Percentiles rank a stretch among this genome's conserved stretches.
Evolutionary conservation across 1,140 invertebrate species (phyloP).

Genomic region (Drosophila sulfurigaster): DNA sequence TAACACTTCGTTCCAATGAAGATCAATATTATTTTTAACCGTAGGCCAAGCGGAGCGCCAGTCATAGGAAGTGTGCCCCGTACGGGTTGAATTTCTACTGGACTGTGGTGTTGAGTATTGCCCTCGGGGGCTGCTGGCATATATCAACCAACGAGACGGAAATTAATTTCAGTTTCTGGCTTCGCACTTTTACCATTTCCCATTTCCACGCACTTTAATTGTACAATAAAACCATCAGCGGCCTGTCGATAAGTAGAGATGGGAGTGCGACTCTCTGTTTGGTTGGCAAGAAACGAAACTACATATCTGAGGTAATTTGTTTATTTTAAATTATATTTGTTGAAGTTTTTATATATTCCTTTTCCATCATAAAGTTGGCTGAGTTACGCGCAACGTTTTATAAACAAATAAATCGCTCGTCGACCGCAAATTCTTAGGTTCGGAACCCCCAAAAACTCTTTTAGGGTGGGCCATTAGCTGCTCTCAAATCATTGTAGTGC

Average conservation of each 20-base stretch:
- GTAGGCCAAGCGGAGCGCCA: conserved; percentile 57
- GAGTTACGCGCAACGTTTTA: conserved; percentile 50
- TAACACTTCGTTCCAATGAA: conserved; percentile 81
- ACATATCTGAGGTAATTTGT: conserved; percentile 65
- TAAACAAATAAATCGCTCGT: conserved; percentile 78
- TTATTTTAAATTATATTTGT: conserved; percentile 81
- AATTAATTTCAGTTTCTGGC: conserved; percentile 68
- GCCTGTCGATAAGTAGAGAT: conserved; percentile 37
- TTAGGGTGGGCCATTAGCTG: conserved; percentile 59
- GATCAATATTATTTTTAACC: conserved; percentile 82
- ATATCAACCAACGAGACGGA: conserved; percentile 69
- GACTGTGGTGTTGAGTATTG: background rate
- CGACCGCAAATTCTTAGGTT: conserved; percentile 40
- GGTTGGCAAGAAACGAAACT: conserved; percentile 30
- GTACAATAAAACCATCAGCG: conserved; percentile 77
- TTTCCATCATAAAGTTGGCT: conserved; percentile 39
- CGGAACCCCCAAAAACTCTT: conserved; percentile 1
- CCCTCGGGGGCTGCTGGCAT: conserved; percentile 46
- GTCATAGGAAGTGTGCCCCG: conserved; percentile 42
- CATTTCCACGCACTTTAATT: conserved; percentile 60
- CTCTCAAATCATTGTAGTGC: conserved; percentile 26
- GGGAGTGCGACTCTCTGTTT: background rate
- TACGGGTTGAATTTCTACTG: conserved; percentile 35
- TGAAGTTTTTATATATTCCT: conserved; percentile 79
- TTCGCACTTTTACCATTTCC: conserved; percentile 30